Percentiles rank a stretch among this genome's conserved stretches.
Conservation (phyloP, 2,113 vertebrate species). For the Bubalus kerabau region DNA sequence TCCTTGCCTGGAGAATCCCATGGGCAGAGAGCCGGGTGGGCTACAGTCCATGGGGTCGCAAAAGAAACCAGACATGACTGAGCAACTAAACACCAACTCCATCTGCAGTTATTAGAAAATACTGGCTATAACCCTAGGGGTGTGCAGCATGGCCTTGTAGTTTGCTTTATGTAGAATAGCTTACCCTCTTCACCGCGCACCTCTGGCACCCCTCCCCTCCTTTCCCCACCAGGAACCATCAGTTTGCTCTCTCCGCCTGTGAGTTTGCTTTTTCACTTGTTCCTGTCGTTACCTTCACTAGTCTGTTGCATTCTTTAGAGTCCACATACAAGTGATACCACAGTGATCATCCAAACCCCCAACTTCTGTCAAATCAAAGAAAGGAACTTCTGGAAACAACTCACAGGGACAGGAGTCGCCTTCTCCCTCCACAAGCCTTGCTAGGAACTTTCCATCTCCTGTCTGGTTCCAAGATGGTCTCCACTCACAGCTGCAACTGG, state of each 20-base stretch:
- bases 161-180: no score
- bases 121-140: background rate
- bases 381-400: background rate
- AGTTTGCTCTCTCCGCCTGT: background rate
- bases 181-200: accelerated
- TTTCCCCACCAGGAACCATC: background rate
- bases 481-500: accelerated
- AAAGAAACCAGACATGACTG: background rate
- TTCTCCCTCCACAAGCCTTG: background rate
- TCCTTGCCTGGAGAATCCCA: background rate
- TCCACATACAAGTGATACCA: no score
- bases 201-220: no score
- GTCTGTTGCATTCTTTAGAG: background rate
- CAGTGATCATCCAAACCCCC: background rate
- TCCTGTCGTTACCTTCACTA: no score
- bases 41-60: background rate
- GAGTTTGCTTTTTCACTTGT: no score
- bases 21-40: background rate
- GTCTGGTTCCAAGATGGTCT: background rate
- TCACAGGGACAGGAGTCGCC: accelerated
- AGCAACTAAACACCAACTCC: background rate
- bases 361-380: background rate
- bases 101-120: background rate
- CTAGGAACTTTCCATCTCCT: background rate
- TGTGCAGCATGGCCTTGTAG: background rate